Evolutionary conservation across 2,888 invertebrate genomes (phyloP), one percentile per base, ranked within the genome.

Genomic region (Heliconius ethilla): DNA sequence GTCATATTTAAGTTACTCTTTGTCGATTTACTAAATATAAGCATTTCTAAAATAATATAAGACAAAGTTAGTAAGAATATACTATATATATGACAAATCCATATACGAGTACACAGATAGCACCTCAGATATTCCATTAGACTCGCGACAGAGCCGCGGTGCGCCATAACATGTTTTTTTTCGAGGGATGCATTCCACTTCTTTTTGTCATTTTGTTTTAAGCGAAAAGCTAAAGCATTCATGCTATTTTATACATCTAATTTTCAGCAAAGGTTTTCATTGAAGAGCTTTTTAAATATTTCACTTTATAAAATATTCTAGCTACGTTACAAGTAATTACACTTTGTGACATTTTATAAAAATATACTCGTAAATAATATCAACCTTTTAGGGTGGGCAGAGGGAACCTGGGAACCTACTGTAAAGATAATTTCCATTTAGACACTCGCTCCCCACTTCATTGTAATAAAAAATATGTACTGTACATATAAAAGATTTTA

Each of bases 61-160:
- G n/a, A 59, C 10, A 3, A 55, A 9, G 3, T 10, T n/a, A 22
- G 29, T 9, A 65, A 18, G 51, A 5, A 51, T 51, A 51, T 51
- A 51, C 2, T 22, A 22, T 66, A 22, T 66, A 66, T 59, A n/a
- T 59, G 10, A 10, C 3, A 22, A 33, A 66, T 33, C 2, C n/a
- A 67, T 4, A 37, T 22, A 65, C 7, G 6, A 5, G 4, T 18
- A 18, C 10, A 66, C 11, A 66, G 22, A 22, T n/a, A 33, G 11
- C 66, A 33, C 66, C 33, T 66, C 66, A 66, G 66, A n/a, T 66
- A 66, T 66, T 66, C n/a, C 37, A 55, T 70, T 55, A 70, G 33
- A 72, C 72, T 72, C 51, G 13, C 13, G n/a, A 59, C 59, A 15
- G 13, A 59, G 55, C 4, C 59, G n/a, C n/a, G 25, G 67, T 55